Evolutionary conservation across 2,797 vertebrate genomes (phyloP).

Genomic region (Tangara arthus): DNA sequence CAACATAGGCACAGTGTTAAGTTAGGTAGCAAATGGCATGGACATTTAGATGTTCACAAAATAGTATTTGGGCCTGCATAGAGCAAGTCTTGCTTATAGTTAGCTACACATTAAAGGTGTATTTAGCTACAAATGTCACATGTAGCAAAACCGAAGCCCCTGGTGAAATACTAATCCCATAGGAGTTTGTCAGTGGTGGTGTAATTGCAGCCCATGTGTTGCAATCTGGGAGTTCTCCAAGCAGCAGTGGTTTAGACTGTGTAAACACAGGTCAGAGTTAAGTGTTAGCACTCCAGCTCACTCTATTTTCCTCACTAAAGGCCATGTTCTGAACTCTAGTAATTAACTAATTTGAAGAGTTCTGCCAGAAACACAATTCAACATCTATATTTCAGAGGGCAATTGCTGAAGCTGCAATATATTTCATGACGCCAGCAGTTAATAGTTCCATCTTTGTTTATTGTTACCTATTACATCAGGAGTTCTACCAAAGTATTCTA

Average conservation of each 20-base stretch:
- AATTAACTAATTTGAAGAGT: not conserved
- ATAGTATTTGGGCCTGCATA: accelerated
- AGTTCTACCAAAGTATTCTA: not conserved
- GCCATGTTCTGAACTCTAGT: not conserved
- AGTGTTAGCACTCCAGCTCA: not conserved
- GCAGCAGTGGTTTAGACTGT: not conserved
- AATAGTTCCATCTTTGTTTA: not conserved
- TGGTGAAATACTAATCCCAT: not conserved
- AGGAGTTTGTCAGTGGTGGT: not conserved
- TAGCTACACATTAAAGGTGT: not conserved
- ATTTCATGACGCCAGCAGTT: not conserved
- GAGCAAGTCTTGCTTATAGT: not conserved
- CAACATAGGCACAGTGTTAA: accelerated
- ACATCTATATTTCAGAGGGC: not conserved
- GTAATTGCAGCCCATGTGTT: not conserved
- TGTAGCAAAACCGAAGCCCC: not conserved
- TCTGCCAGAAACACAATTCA: not conserved
- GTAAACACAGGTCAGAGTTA: not conserved
- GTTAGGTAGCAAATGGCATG: not conserved
- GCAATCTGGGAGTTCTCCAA: not conserved
- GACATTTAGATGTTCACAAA: not conserved
- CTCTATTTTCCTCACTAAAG: not conserved
- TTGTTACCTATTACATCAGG: not conserved
- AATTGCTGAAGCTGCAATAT: not conserved
- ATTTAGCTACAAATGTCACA: not conserved